Conservation (phyloP, 2,113 vertebrate species). For the Tetrao urogallus region DNA sequence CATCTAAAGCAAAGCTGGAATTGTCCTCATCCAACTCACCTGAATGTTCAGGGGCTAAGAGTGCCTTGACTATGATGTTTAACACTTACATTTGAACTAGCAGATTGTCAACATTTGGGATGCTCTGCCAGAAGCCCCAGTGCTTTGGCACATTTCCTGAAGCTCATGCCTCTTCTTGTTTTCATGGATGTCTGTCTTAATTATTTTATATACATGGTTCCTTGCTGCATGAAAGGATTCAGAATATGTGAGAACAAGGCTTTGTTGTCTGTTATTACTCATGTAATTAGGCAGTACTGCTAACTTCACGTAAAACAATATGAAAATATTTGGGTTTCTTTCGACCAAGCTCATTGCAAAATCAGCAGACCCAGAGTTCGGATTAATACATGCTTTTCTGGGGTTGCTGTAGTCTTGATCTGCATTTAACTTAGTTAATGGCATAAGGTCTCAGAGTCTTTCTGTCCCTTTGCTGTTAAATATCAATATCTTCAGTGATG, state of each 20-base stretch:
- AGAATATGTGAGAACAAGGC: slow-evolving; percentile 17
- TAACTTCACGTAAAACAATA: slow-evolving; percentile 59
- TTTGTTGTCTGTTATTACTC: slow-evolving; percentile 58
- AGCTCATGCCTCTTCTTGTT: slow-evolving; percentile 57
- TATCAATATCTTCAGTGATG: background rate
- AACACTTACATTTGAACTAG: background rate
- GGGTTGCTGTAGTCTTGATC: background rate
- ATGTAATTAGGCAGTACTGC: slow-evolving; percentile 48
- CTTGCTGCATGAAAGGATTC: slow-evolving; percentile 6
- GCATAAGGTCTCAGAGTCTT: background rate
- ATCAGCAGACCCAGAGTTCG: background rate
- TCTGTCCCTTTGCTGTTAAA: background rate
- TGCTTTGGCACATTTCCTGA: slow-evolving; percentile 34
- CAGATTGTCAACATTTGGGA: background rate
- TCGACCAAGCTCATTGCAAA: background rate
- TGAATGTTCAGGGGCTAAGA: background rate
- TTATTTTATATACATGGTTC: background rate
- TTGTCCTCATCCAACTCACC: background rate
- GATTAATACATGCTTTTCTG: background rate
- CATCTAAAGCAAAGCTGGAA: fast-evolving
- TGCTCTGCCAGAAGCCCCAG: slow-evolving; percentile 29
- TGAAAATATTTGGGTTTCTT: slow-evolving; percentile 53
- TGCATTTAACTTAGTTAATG: background rate
- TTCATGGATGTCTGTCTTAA: slow-evolving; percentile 51
- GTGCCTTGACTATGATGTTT: background rate